phyloP scores from a whole-genome alignment of 2,888 invertebrate genomes.

The Xylocampa areola region DNA sequence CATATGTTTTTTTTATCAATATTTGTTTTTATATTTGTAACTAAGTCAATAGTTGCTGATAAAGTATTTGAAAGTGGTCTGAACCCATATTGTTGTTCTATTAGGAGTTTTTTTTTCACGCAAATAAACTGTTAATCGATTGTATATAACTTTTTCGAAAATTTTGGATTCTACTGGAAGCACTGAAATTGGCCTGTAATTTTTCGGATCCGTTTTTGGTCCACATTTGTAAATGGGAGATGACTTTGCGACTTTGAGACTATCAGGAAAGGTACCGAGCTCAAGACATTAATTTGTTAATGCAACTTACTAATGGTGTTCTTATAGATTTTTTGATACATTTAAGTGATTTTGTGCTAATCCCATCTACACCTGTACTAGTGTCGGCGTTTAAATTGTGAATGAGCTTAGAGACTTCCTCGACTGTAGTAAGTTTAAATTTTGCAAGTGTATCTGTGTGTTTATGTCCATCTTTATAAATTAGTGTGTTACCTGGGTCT shows the following conservation, averaged over 20 bases:
- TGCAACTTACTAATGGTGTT: neutral
- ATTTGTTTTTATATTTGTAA: no score
- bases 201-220: neutral
- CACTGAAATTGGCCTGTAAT: no score
- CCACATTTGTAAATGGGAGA: neutral
- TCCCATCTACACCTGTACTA: no score
- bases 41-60: neutral
- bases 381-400: neutral
- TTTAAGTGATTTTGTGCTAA: neutral
- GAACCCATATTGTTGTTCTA: neutral
- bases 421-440: neutral
- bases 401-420: neutral
- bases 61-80: neutral
- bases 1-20: neutral
- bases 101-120: no score
- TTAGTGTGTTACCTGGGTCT: neutral
- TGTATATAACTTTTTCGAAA: no score
- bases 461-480: neutral
- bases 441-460: neutral
- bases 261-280: neutral
- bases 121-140: no score
- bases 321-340: neutral
- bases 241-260: neutral
- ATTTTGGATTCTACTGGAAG: no score
- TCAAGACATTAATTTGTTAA: conserved; percentile 2